Conservation (phyloP, 2,113 vertebrate genomes). For the Phyllostomus hastatus region DNA sequence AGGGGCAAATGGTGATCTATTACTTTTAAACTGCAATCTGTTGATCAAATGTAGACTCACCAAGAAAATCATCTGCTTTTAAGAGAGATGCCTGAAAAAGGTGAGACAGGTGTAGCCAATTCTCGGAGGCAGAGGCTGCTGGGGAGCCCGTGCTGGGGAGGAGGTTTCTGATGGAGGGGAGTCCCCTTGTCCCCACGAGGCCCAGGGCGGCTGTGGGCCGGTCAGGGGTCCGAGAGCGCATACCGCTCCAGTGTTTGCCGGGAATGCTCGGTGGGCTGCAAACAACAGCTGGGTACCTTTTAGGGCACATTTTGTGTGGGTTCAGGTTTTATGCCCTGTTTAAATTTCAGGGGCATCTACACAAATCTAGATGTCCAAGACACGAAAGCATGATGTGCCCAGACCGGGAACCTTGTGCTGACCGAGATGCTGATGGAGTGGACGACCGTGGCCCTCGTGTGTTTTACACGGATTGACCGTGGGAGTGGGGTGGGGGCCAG, state of each 20-base stretch:
- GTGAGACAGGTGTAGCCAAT: background rate
- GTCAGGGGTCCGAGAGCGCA: background rate
- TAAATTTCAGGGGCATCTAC: background rate
- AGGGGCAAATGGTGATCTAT: background rate
- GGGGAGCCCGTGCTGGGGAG: too few species aligned
- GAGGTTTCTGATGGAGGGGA: background rate
- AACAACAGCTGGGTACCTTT: background rate
- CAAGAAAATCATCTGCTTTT: background rate
- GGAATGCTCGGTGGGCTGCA: background rate
- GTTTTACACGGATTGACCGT: background rate
- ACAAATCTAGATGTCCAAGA: background rate
- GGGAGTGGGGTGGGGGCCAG: too few species aligned
- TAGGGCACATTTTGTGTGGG: background rate
- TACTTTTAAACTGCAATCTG: background rate
- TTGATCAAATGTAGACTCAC: background rate
- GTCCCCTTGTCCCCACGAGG: accelerated
- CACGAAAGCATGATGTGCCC: background rate
- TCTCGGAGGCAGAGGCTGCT: background rate
- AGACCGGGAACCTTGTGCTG: background rate
- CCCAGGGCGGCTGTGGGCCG: accelerated
- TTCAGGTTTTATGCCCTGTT: background rate
- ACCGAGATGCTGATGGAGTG: background rate
- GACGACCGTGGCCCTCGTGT: background rate
- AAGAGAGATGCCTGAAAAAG: background rate
- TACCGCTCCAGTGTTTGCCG: background rate